Evolutionary conservation across 1,140 invertebrate species (phyloP), one percentile per base, ranked within the genome.

Genomic region (Pinna nobilis): DNA sequence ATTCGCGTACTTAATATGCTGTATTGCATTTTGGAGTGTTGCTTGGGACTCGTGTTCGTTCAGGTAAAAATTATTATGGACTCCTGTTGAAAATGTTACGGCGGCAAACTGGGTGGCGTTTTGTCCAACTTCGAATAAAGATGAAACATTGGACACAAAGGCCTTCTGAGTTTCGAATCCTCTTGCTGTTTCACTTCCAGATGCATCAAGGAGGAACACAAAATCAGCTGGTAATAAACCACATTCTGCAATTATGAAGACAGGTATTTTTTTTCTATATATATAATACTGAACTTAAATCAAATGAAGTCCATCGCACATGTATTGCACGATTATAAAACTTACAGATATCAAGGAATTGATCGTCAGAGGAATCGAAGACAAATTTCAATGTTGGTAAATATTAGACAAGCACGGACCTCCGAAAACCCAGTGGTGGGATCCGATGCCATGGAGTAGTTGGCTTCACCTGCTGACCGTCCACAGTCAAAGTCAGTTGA

Each of bases 191-290:
- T 69, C 66, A 59, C 66, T 69, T 47, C 66, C 66, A 28, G 66
- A 69, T 3, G 66, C 57, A 53, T 69, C 66, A 37, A 69, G 30
- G 25, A 69, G 53, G 53, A 69, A 69, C 2, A 69, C 41, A 44
- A 69, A 69, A 13, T 69, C 66, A 25, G 66, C 66, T 9, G 66
- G 66, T 25, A 69, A 37, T 11, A 69, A 55, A 11, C 55, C 66
- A 69, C 66, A 69, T 69, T 59, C 66, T 69, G 53, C 20, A 47
- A 35, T 20, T 18, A 47, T n/a, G n/a, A n/a, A n/a, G n/a, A n/a
- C n/a, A n/a, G n/a, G n/a, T n/a, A n/a, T n/a, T n/a, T n/a, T n/a
- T n/a, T n/a, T n/a, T n/a, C n/a, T n/a, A n/a, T n/a, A n/a, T n/a
- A n/a, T n/a, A n/a, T n/a, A n/a, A n/a, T n/a, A n/a, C n/a, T n/a